These are phyloP conservation scores for Xenentodon cancila DNA, from an alignment of 2,797 vertebrate species.

Conservation along the genomic window DNA sequence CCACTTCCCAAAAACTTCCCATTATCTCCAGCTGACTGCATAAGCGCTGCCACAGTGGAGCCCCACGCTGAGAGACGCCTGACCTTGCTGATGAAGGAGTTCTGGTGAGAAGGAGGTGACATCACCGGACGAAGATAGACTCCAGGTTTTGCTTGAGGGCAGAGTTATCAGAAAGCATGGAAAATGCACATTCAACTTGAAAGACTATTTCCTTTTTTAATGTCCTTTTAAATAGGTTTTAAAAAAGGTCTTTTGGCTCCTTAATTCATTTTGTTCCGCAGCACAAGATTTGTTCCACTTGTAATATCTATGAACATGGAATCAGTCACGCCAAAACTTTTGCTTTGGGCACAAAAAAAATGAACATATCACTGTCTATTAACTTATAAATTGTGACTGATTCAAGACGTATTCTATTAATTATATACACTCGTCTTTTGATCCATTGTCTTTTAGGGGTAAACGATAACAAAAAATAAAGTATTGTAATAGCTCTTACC, in stretches of 20 bases:
- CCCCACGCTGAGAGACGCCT: conserved; percentile 55
- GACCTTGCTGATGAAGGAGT: conserved; percentile 76
- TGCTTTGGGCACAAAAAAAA: no score
- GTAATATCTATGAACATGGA: no score
- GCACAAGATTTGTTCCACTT: no score
- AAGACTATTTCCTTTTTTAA: conserved; percentile 4
- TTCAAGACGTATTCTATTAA: no score
- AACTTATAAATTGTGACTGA: no score
- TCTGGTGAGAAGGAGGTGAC: conserved; percentile 51
- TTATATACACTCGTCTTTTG: no score
- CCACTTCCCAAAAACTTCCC: conserved; percentile 64
- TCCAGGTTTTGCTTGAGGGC: conserved; percentile 27
- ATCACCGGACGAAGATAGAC: conserved; percentile 54
- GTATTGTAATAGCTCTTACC: no score
- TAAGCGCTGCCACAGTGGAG: conserved; percentile 48
- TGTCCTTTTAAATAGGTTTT: no score
- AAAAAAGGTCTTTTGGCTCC: not conserved
- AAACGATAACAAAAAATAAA: no score
- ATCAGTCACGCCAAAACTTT: no score
- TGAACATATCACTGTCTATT: no score
- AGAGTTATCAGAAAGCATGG: not conserved
- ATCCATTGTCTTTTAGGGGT: no score
- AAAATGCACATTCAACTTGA: conserved; percentile 17
- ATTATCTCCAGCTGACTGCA: conserved; percentile 77
- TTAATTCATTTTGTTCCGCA: conserved; percentile 15